phyloP scores from a whole-genome alignment of 37 sponge, comb jelly and placozoan species.

The Axinella damicornis region DNA sequence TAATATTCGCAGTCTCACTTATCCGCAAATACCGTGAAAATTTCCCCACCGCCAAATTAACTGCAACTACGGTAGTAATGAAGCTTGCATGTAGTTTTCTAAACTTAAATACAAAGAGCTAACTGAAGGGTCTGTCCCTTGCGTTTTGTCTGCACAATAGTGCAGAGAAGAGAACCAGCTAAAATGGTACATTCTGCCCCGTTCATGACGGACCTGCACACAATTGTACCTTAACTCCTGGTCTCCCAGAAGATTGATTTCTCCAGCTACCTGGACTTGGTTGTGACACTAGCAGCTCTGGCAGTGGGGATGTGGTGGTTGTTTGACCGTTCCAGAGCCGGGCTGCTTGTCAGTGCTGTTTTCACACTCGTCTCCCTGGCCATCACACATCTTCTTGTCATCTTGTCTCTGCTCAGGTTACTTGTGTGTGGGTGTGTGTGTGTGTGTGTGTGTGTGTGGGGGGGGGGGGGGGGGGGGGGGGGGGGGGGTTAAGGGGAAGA shows the following conservation, averaged over 20 bases:
- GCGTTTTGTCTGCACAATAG: too few relatives aligned
- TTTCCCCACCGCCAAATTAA: too few relatives aligned
- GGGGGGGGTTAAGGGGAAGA: too few relatives aligned
- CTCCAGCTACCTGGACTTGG: slow-evolving; percentile 78
- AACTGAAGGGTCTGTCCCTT: too few relatives aligned
- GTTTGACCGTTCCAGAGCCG: slow-evolving; percentile 88
- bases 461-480: too few relatives aligned
- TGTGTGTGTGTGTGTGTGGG: neutral
- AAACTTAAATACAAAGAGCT: too few relatives aligned
- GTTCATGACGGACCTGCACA: neutral
- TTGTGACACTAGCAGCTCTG: slow-evolving; percentile 81
- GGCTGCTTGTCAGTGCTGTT: slow-evolving; percentile 79
- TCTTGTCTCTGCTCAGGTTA: slow-evolving; percentile 17
- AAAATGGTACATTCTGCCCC: neutral
- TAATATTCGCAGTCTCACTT: too few relatives aligned
- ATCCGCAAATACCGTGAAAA: too few relatives aligned
- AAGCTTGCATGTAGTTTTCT: too few relatives aligned
- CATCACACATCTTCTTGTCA: slow-evolving; percentile 68
- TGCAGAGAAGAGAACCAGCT: too few relatives aligned
- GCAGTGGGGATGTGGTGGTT: slow-evolving; percentile 97
- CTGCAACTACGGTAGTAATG: too few relatives aligned
- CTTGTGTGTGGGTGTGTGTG: neutral
- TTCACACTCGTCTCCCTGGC: slow-evolving; percentile 65
- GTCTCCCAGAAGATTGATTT: slow-evolving; percentile 83
- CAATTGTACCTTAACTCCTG: slow-evolving; percentile 8